These are phyloP conservation scores for Euzophera pinguis DNA, from an alignment of 2,888 invertebrate genomes.

Conservation along the genomic window DNA sequence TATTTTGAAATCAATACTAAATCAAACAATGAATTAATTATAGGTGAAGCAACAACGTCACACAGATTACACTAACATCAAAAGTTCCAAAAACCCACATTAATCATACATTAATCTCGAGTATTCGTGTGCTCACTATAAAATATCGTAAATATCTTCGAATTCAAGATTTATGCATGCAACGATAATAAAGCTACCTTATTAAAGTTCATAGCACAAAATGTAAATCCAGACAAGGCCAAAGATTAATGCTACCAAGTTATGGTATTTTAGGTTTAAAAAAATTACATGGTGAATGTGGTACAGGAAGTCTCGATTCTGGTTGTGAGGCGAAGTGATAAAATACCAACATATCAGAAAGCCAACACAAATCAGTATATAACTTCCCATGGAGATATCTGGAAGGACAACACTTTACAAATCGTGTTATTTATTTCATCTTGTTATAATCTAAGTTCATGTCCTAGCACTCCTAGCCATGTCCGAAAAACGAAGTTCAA, in stretches of 20 bases:
- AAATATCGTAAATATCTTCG: background rate
- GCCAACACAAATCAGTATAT: conserved; percentile 41
- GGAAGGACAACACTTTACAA: conserved; percentile 38
- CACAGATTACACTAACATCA: background rate
- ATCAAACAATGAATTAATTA: conserved; percentile 45
- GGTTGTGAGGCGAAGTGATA: conserved; percentile 33
- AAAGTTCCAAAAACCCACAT: no score
- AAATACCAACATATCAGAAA: conserved; percentile 45
- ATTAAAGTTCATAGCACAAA: background rate
- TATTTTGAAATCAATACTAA: conserved; percentile 58
- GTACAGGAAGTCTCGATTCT: conserved; percentile 19
- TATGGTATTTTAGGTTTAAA: background rate
- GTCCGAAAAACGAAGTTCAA: no score
- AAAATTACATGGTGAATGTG: conserved; percentile 36
- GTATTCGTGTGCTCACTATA: conserved; percentile 6
- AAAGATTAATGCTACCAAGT: background rate
- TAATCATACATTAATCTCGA: background rate
- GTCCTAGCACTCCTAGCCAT: no score
- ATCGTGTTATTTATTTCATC: conserved; percentile 18
- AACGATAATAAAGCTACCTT: background rate
- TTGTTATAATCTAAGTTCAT: no score
- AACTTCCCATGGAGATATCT: conserved; percentile 52
- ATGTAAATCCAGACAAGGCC: background rate
- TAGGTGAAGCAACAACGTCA: conserved; percentile 26
- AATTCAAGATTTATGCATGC: background rate